These are phyloP conservation scores for Mythimna ferrago DNA, from an alignment of 2,888 invertebrate species.

Conservation along the genomic window DNA sequence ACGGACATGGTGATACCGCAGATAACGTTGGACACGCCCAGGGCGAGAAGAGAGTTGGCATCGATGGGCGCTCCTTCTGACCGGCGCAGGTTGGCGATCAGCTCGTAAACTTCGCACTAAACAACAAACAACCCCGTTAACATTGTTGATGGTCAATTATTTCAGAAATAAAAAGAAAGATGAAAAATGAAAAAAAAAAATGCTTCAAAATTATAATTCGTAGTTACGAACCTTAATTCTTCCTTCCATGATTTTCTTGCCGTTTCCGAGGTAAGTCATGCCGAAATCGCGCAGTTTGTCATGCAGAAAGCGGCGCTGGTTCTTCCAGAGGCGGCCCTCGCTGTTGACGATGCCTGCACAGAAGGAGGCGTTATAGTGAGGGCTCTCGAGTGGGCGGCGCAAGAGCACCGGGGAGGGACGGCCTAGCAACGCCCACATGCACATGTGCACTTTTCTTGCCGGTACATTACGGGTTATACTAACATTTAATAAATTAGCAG, in stretches of 20 bases:
- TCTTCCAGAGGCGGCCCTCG: constrained; percentile 97
- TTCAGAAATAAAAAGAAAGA: neutral
- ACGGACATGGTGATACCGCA: constrained; percentile 97
- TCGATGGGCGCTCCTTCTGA: constrained; percentile 93
- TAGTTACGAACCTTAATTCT: constrained; percentile 94
- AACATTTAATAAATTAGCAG: constrained; percentile 15
- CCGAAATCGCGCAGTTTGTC: constrained; percentile 96
- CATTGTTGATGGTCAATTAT: constrained; percentile 7
- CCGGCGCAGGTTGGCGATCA: constrained; percentile 92
- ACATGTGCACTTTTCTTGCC: constrained; percentile 69
- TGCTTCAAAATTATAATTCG: neutral
- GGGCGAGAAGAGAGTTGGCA: constrained; percentile 94
- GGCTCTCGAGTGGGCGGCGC: constrained; percentile 81
- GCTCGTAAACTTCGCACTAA: constrained; percentile 94
- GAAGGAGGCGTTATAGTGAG: constrained; percentile 76
- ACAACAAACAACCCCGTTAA: constrained; percentile 59
- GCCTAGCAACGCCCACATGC: constrained; percentile 76
- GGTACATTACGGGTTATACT: constrained; percentile 39
- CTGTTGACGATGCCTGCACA: constrained; percentile 96
- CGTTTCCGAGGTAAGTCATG: constrained; percentile 96
- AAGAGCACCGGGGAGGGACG: constrained; percentile 73
- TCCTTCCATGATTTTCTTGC: constrained; percentile 95
- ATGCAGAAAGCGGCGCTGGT: constrained; percentile 96
- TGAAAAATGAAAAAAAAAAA: constrained; percentile 1
- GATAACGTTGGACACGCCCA: constrained; percentile 97